Evolutionary conservation across 1,140 invertebrate genomes (phyloP).

Genomic region (Diabrotica undecimpunctata): DNA sequence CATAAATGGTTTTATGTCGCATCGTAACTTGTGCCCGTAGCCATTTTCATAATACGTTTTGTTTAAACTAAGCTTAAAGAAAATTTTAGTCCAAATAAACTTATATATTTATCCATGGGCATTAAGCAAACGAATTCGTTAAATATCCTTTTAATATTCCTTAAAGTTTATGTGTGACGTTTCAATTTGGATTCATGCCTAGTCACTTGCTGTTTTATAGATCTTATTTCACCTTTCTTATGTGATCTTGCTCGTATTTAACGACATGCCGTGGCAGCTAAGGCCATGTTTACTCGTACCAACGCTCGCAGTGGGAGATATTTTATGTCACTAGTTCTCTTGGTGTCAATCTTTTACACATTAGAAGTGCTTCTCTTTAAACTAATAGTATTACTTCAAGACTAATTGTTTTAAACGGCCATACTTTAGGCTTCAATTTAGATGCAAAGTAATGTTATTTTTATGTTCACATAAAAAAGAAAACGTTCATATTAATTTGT

Average conservation of each 20-base stretch:
- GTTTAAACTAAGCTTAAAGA: too few species aligned
- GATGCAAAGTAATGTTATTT: too few species aligned
- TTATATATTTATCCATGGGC: constrained; percentile 9
- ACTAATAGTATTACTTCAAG: too few species aligned
- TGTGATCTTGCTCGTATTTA: constrained; percentile 39
- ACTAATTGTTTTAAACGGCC: too few species aligned
- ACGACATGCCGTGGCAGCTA: constrained; percentile 39
- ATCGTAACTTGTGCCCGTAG: too few species aligned
- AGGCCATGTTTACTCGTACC: constrained; percentile 37
- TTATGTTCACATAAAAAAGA: too few species aligned
- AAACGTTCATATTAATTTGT: too few species aligned
- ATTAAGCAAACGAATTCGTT: constrained; percentile 9
- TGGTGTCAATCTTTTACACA: constrained; percentile 38
- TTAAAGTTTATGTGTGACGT: constrained; percentile 37
- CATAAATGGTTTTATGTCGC: too few species aligned
- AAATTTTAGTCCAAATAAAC: background rate
- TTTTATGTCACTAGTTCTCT: constrained; percentile 34
- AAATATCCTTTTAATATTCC: constrained; percentile 19
- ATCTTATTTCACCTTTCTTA: constrained; percentile 44
- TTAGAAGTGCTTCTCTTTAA: constrained; percentile 17
- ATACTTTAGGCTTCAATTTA: too few species aligned
- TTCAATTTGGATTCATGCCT: constrained; percentile 44
- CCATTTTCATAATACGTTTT: too few species aligned
- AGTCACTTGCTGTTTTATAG: constrained; percentile 46
- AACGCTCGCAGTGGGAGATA: constrained; percentile 36